phyloP scores from a whole-genome alignment of 2,113 vertebrate genomes.

The Arothron firmamentum region DNA sequence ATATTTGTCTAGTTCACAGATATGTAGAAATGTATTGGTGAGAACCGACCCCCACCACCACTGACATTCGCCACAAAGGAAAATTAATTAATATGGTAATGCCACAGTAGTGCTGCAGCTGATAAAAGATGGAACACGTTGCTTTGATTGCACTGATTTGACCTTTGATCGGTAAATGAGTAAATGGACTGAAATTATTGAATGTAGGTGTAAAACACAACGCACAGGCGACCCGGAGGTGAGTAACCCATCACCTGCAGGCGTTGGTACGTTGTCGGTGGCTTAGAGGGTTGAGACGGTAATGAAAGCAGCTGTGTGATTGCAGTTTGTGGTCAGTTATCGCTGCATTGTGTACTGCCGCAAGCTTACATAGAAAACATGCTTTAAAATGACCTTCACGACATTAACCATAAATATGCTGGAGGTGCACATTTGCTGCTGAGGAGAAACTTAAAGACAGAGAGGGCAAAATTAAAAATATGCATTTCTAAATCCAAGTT shows the following conservation, averaged over 20 bases:
- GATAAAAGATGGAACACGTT: constrained; percentile 42
- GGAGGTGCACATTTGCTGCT: not conserved
- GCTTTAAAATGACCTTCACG: no score
- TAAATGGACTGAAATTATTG: constrained; percentile 47
- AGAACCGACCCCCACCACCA: constrained; percentile 15
- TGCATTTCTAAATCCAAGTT: no score
- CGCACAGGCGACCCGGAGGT: constrained; percentile 19
- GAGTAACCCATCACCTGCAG: not conserved
- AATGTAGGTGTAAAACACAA: constrained; percentile 27
- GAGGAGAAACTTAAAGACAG: no score
- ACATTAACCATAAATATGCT: no score
- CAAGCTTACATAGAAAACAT: no score
- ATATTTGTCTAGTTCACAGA: constrained; percentile 53
- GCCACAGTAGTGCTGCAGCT: constrained; percentile 39
- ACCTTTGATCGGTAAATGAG: constrained; percentile 52
- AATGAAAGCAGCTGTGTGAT: no score
- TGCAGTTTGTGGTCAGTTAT: no score
- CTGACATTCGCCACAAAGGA: constrained; percentile 56
- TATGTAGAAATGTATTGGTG: constrained; percentile 39
- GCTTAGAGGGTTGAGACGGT: no score
- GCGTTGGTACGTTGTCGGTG: no score
- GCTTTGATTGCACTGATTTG: constrained; percentile 55
- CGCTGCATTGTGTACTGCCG: no score
- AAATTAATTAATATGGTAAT: constrained; percentile 68
- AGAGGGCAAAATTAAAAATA: no score